Evolutionary conservation across 1,140 invertebrate genomes (phyloP), one percentile per base, ranked within the genome.

Genomic region (Mya arenaria): DNA sequence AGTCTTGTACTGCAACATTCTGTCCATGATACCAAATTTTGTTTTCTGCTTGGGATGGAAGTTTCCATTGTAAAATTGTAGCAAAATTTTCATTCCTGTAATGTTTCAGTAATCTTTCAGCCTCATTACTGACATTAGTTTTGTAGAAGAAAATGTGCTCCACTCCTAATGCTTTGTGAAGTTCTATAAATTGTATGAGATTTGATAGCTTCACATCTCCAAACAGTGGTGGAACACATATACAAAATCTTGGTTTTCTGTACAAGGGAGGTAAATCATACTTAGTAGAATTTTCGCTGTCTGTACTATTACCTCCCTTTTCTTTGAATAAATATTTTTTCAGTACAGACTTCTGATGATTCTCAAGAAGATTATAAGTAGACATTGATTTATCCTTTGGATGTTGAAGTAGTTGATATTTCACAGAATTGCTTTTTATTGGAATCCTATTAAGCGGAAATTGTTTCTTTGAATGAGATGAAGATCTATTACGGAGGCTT

Each of bases 201-300:
- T 82, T 82, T 19, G 85, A 84, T 39, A 89, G 56, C 23, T 72
- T 81, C n/a, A 90, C 86, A 41, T 90, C 58, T 19, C 91, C 91
- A 85, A 90, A 91, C 37, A 93, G 69, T 10, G 92, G 91, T n/a
- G 92, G 90, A 32, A 92, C 84, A 82, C 92, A 93, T 4, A 92
- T 79, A 3, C 96, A 97, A 36, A 99, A 94, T 6, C 72, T 62
- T 1, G 44, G 15, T 69, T 68, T 44, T 32, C 17, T 60, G 41
- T 15, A n/a, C 19, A 52, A 8, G 48, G 48, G 48, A 17, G 25
- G 48, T 23, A 52, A 52, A 4, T 52, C 2, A 17, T n/a, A n/a
- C n/a, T n/a, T n/a, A n/a, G n/a, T n/a, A n/a, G n/a, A n/a, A n/a
- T n/a, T n/a, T n/a, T n/a, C n/a, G n/a, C n/a, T n/a, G n/a, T n/a